Evolutionary conservation across 2,888 invertebrate species (phyloP), one percentile per base, ranked within the genome.

Genomic region (Plagiodera versicolora): DNA sequence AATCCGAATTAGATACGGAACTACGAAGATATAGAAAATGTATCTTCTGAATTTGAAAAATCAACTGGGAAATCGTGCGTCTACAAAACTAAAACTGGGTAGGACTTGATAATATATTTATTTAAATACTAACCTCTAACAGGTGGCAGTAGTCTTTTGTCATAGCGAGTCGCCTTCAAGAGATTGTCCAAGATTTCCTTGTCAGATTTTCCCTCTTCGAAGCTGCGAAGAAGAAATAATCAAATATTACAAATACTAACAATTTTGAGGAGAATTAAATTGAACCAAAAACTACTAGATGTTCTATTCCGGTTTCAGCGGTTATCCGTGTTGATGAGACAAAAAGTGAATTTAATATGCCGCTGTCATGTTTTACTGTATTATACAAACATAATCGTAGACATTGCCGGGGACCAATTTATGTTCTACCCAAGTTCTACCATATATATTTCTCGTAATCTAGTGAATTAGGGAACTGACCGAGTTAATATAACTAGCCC

Each of bases 161-260:
- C 95, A 84, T 95, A 95, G 82, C 93, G 89, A 78, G 90, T 90
- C 77, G 89, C 89, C 83, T 89, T 88, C 78, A 95, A 85, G 77
- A 95, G 86, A 83, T 92, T 89, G 86, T 95, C 95, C 84, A 95
- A 84, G 81, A 93, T 93, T 84, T 93, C 92, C 83, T 93, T 94
- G 86, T 93, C 93, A 80, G 93, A 93, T 84, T 92, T 92, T 75
- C 92, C 92, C 82, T 92, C 92, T 81, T 91, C 92, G 82, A 92
- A 92, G 84, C 92, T 92, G 86, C 76, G 75, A 75, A 58, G 52
- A 49, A 35, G 39, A 62, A 32, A 0, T n/a, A 55, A 16, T 10
- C 16, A 2, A 14, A 28, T 20, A 10, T 46, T 9, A 55, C 11
- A n/a, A 17, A n/a, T n/a, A n/a, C n/a, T n/a, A n/a, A n/a, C n/a